Conservation (phyloP, 2,113 vertebrate genomes). For the Calcarius ornatus region DNA sequence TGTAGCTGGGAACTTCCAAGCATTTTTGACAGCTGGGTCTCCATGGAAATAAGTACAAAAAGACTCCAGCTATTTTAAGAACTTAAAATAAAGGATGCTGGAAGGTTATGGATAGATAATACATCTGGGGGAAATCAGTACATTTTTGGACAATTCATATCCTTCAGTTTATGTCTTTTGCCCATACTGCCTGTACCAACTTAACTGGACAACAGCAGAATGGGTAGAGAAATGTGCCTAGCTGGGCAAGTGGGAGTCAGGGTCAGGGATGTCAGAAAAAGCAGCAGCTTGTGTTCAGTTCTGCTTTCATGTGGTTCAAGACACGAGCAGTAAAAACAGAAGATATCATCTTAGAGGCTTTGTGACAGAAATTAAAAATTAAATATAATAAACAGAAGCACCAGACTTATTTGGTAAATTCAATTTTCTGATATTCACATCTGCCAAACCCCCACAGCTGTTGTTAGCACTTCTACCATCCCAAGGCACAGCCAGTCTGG, state of each 20-base stretch:
- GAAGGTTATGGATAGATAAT: conserved; percentile 31
- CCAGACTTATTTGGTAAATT: neutral
- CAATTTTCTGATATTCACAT: neutral
- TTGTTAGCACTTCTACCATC: neutral
- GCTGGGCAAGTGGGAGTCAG: neutral
- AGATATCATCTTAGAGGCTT: neutral
- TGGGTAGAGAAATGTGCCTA: neutral
- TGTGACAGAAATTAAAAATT: neutral
- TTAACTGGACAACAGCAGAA: neutral
- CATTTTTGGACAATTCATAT: conserved; percentile 37
- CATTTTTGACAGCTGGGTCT: conserved; percentile 58
- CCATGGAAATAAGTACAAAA: conserved; percentile 68
- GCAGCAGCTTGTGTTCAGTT: neutral
- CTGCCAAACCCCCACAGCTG: neutral
- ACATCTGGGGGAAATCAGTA: conserved; percentile 27
- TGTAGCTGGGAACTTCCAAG: conserved; percentile 3
- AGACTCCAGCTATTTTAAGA: conserved; percentile 70
- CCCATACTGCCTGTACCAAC: neutral
- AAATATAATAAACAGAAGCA: neutral
- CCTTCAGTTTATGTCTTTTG: neutral
- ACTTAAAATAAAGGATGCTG: neutral
- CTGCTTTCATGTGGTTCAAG: neutral
- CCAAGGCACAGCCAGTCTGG: neutral
- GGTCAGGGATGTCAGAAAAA: neutral
- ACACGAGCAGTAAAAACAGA: neutral